phyloP scores from a whole-genome alignment of 2,888 invertebrate species.

The Scaptomyza caliginosa region DNA sequence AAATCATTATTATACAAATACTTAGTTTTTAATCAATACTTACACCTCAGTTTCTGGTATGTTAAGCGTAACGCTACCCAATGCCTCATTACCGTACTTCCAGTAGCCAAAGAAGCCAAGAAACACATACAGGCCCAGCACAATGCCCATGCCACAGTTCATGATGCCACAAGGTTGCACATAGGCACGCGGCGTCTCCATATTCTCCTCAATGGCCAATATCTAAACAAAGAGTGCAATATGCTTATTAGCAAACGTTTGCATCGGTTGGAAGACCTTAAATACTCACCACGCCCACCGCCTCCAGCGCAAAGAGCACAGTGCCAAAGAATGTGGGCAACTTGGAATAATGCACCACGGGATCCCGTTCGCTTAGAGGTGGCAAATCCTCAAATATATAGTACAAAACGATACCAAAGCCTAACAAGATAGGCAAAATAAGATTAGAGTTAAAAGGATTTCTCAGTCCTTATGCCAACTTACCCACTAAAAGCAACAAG shows the following conservation, averaged over 20 bases:
- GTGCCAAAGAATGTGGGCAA: slow-evolving; percentile 96
- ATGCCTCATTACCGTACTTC: slow-evolving; percentile 90
- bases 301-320: slow-evolving; percentile 96
- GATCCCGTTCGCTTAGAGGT: slow-evolving; percentile 83
- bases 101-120: slow-evolving; percentile 97
- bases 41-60: slow-evolving; percentile 89
- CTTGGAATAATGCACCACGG: slow-evolving; percentile 85
- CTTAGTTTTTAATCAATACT: slow-evolving; percentile 80
- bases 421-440: slow-evolving; percentile 31
- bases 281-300: slow-evolving; percentile 90
- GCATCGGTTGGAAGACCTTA: background rate
- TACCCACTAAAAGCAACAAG: slow-evolving; percentile 89
- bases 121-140: slow-evolving; percentile 91
- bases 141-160: slow-evolving; percentile 95
- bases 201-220: slow-evolving; percentile 97
- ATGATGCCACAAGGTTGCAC: slow-evolving; percentile 95
- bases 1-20: background rate
- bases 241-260: background rate
- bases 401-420: slow-evolving; percentile 92
- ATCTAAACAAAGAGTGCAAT: slow-evolving; percentile 86
- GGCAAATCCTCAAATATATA: slow-evolving; percentile 90
- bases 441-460: background rate
- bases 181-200: slow-evolving; percentile 95
- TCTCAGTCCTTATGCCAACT: slow-evolving; percentile 4
- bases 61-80: slow-evolving; percentile 95